These are phyloP conservation scores for Proterorhinus semilunaris DNA, from an alignment of 2,113 vertebrate species.

Conservation along the genomic window DNA sequence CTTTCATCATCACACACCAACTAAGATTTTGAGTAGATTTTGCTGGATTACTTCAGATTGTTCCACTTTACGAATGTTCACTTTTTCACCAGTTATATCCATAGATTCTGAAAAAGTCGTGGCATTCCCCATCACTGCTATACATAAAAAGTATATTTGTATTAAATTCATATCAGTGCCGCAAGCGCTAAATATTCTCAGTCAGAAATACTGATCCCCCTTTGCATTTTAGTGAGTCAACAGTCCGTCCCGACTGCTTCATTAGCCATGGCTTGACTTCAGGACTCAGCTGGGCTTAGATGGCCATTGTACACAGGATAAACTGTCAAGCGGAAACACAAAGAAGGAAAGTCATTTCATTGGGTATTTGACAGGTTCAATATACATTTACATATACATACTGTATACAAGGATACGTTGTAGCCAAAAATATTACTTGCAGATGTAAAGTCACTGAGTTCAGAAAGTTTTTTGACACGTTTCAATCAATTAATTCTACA, in stretches of 20 bases:
- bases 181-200: constrained; percentile 29
- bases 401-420: no score
- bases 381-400: no score
- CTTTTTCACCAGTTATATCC: not conserved
- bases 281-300: constrained; percentile 61
- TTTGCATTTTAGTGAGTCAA: constrained; percentile 21
- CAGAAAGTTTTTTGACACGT: no score
- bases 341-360: not conserved
- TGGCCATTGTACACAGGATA: constrained; percentile 80
- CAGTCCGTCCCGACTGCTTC: constrained; percentile 9
- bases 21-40: not conserved
- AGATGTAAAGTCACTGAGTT: no score
- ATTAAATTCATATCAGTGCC: constrained; percentile 38
- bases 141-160: not conserved
- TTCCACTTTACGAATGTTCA: not conserved
- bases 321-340: constrained; percentile 70
- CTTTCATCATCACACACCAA: not conserved
- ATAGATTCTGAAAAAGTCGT: not conserved
- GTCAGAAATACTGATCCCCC: constrained; percentile 43
- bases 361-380: not conserved
- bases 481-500: no score
- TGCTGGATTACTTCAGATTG: not conserved
- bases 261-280: not conserved
- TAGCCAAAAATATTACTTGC: no score
- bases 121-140: no score